Conservation (phyloP, 2,113 vertebrate genomes). For the Amphiprion ocellaris region DNA sequence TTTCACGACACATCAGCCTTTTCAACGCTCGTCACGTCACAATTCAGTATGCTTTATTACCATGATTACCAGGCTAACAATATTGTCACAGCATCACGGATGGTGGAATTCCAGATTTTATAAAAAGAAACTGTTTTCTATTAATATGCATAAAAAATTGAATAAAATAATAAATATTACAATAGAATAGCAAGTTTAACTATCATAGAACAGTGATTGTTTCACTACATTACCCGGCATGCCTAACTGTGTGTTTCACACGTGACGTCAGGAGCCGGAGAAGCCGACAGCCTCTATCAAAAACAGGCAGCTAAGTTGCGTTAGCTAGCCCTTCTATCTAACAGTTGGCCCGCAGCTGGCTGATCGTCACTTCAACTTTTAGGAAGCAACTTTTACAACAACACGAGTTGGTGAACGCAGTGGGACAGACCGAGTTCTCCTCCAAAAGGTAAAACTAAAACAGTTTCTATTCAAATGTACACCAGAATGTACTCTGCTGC, state of each 20-base stretch:
- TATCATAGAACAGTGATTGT: too few species aligned
- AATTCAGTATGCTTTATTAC: too few species aligned
- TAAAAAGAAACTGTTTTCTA: too few species aligned
- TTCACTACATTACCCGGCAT: slow-evolving; percentile 60
- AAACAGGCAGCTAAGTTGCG: slow-evolving; percentile 71
- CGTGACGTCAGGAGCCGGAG: slow-evolving; percentile 64
- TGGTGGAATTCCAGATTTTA: too few species aligned
- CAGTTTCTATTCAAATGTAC: slow-evolving; percentile 1
- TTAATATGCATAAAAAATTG: too few species aligned
- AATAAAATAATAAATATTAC: too few species aligned
- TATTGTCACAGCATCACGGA: too few species aligned
- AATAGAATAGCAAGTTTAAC: too few species aligned
- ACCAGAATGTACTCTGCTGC: not conserved
- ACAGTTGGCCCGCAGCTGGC: slow-evolving; percentile 63
- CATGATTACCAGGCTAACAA: too few species aligned
- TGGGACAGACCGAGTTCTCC: not conserved
- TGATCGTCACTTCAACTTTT: slow-evolving; percentile 66
- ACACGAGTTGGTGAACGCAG: slow-evolving; percentile 26
- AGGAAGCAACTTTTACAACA: slow-evolving; percentile 55
- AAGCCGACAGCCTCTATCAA: slow-evolving; percentile 69
- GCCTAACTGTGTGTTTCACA: slow-evolving; percentile 6
- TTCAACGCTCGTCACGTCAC: too few species aligned
- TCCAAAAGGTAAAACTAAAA: slow-evolving; percentile 54
- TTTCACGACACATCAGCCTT: too few species aligned
- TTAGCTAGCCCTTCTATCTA: slow-evolving; percentile 51